phyloP scores from a whole-genome alignment of 2,888 invertebrate species.

The Hypselothyrea guttata region DNA sequence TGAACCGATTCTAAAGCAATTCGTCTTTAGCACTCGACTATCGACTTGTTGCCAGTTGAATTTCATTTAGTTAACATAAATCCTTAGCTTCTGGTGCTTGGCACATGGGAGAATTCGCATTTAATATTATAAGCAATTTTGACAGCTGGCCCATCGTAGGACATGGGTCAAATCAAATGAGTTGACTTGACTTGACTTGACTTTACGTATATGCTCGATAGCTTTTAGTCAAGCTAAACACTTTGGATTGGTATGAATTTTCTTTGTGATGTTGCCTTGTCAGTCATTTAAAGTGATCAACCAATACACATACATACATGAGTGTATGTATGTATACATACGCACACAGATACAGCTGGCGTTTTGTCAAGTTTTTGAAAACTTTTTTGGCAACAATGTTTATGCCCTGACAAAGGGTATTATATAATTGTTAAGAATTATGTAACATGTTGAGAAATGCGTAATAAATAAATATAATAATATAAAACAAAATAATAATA shows the following conservation, averaged over 20 bases:
- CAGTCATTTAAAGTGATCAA: constrained; percentile 65
- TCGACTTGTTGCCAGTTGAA: too few relatives aligned
- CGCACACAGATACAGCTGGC: constrained; percentile 27
- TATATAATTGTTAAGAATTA: not conserved
- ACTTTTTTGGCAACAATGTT: constrained; percentile 54
- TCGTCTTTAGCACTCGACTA: too few relatives aligned
- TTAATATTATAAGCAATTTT: too few relatives aligned
- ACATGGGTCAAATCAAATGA: constrained; percentile 37
- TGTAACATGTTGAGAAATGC: too few relatives aligned
- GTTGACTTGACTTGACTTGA: constrained; percentile 20
- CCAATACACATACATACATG: constrained; percentile 24
- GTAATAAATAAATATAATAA: too few relatives aligned
- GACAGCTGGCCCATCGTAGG: not conserved
- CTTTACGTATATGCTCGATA: constrained; percentile 14
- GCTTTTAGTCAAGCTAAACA: constrained; percentile 3
- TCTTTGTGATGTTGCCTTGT: constrained; percentile 57
- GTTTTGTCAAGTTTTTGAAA: constrained; percentile 70
- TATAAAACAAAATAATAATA: too few relatives aligned
- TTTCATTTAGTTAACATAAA: too few relatives aligned
- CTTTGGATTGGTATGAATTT: constrained; percentile 14
- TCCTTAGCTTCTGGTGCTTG: too few relatives aligned
- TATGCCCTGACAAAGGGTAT: constrained; percentile 1
- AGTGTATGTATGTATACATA: constrained; percentile 3
- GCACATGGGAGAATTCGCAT: too few relatives aligned
- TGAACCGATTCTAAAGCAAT: too few relatives aligned